phyloP scores from a whole-genome alignment of 2,888 invertebrate genomes.

The Drosophila gaucha region DNA sequence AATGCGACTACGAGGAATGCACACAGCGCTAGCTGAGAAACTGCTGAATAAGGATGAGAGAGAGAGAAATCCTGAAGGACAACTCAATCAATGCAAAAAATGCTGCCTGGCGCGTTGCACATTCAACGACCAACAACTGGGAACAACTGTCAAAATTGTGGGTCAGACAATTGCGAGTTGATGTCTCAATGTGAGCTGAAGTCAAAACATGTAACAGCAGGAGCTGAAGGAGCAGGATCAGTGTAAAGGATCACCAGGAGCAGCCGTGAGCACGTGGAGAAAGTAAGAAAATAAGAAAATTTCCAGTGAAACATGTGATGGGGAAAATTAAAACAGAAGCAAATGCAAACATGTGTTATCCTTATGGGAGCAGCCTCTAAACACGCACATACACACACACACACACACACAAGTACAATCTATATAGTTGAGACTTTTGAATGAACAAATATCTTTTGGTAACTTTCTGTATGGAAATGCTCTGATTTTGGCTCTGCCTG shows the following conservation, averaged over 20 bases:
- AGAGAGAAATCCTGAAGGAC: slow-evolving; percentile 26
- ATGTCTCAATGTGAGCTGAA: slow-evolving; percentile 68
- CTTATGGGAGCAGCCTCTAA: slow-evolving; percentile 32
- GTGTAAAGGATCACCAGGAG: slow-evolving; percentile 2
- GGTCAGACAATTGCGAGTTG: slow-evolving; percentile 50
- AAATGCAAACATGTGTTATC: slow-evolving; percentile 50
- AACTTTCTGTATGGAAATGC: slow-evolving; percentile 1
- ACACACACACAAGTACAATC: slow-evolving; percentile 20
- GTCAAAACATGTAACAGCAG: slow-evolving; percentile 58
- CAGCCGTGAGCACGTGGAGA: slow-evolving; percentile 43
- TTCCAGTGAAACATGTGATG: slow-evolving; percentile 58
- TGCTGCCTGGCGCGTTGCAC: slow-evolving; percentile 53
- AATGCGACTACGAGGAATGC: slow-evolving; percentile 41
- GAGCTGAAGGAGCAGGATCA: background rate
- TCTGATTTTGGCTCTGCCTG: slow-evolving; percentile 37
- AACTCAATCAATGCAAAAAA: slow-evolving; percentile 73
- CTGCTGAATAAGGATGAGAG: slow-evolving; percentile 31
- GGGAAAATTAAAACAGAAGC: slow-evolving; percentile 24
- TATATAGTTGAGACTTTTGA: slow-evolving; percentile 29
- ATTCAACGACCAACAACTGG: slow-evolving; percentile 15
- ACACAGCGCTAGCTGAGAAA: slow-evolving; percentile 3
- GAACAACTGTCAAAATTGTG: slow-evolving; percentile 61
- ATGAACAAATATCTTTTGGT: slow-evolving; percentile 29
- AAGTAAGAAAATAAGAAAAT: slow-evolving; percentile 14
- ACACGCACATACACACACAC: slow-evolving; percentile 4